phyloP scores from a whole-genome alignment of 2,797 vertebrate genomes.

The Orientallactaga sibirica region DNA sequence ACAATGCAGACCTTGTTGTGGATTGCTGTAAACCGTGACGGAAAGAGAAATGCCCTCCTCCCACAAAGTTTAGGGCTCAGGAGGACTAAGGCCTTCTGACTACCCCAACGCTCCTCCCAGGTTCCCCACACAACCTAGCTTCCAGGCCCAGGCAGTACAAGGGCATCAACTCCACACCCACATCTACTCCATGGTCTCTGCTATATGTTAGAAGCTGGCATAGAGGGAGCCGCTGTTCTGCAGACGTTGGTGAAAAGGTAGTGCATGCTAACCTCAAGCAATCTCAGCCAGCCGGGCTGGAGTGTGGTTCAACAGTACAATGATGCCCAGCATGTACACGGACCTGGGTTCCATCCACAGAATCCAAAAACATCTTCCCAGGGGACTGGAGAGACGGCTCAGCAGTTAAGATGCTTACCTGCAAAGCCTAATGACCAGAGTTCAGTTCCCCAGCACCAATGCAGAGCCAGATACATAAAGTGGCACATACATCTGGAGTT shows the following conservation, averaged over 20 bases:
- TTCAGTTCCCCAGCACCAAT: too few species aligned
- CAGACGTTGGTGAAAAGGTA: background rate
- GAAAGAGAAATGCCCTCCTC: background rate
- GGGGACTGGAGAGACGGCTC: too few species aligned
- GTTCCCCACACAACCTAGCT: background rate
- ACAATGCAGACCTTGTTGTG: background rate
- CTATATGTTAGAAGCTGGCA: background rate
- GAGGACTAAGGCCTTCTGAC: background rate
- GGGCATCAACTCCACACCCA: background rate
- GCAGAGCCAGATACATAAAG: too few species aligned
- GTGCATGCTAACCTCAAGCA: background rate
- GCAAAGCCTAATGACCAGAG: too few species aligned
- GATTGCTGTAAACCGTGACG: background rate
- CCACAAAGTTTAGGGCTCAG: too few species aligned
- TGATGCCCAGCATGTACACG: background rate
- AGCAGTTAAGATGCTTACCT: too few species aligned
- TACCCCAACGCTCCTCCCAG: background rate
- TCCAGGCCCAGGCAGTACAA: background rate
- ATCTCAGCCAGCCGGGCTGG: background rate
- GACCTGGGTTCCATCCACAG: background rate
- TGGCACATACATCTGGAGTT: too few species aligned
- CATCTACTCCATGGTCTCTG: background rate
- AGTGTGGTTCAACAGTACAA: background rate
- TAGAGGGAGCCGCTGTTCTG: background rate
- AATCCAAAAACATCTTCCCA: too few species aligned